These are phyloP conservation scores for Burhinus bistriatus DNA, from an alignment of 2,113 vertebrate genomes.

Conservation along the genomic window DNA sequence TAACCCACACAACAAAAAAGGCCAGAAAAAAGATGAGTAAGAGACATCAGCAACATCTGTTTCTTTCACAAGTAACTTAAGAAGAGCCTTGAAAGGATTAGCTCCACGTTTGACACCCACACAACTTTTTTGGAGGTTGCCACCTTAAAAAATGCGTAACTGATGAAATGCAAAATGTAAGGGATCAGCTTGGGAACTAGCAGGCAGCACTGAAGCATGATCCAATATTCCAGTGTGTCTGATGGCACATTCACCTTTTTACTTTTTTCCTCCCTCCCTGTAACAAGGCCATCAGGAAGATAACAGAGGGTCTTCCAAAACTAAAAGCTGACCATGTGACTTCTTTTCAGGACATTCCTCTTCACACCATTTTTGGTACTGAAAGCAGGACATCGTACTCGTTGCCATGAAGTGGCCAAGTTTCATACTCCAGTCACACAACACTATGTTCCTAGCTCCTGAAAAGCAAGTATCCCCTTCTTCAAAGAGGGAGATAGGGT, in stretches of 20 bases:
- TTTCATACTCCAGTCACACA: background rate
- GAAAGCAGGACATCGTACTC: background rate
- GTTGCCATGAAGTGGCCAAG: background rate
- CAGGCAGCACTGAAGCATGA: background rate
- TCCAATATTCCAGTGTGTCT: background rate
- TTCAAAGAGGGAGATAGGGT: background rate
- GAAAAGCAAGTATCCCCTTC: background rate
- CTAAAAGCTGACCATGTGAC: background rate
- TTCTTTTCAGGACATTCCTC: background rate
- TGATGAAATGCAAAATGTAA: background rate
- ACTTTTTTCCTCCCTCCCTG: background rate
- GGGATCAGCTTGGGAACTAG: background rate
- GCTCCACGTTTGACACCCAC: background rate
- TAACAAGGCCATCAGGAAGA: background rate
- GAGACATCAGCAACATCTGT: background rate
- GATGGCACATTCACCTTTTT: background rate
- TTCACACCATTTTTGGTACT: background rate
- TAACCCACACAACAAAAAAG: background rate
- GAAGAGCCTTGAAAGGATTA: background rate
- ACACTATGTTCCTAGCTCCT: background rate
- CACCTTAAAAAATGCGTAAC: background rate
- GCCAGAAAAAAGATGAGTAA: background rate
- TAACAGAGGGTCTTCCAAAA: background rate
- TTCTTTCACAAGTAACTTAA: background rate
- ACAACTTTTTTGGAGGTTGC: background rate